These are phyloP conservation scores for honey bee (Apis mellifera) DNA, from an alignment of 1,140 invertebrate species.

Conservation along the genomic window DNA sequence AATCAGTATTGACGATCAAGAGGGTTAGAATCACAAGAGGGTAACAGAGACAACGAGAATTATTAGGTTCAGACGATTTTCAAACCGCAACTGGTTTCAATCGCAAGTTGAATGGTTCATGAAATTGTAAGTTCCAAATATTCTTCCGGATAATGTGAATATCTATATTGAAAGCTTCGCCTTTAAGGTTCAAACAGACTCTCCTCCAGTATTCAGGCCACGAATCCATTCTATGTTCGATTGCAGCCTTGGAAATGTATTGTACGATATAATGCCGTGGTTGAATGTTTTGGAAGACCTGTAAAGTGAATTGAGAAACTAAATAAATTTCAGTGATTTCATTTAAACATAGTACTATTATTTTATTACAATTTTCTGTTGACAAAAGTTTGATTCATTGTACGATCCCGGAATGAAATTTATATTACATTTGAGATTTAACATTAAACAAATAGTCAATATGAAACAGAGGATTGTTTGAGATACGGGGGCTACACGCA, in stretches of 20 bases:
- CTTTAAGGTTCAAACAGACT: neutral
- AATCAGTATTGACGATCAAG: slow-evolving; percentile 8
- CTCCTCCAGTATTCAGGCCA: neutral
- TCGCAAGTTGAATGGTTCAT: neutral
- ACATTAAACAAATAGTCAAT: too few species aligned
- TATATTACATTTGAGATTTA: too few species aligned
- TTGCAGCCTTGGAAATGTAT: neutral
- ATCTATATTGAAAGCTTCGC: neutral
- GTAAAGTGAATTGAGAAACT: neutral
- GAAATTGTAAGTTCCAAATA: neutral
- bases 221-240: neutral
- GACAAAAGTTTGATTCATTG: too few species aligned
- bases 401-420: too few species aligned
- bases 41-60: neutral
- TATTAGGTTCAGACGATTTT: neutral
- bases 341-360: neutral
- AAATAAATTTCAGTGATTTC: neutral
- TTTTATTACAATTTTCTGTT: neutral
- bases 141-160: neutral
- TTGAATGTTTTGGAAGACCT: neutral
- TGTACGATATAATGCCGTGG: too few species aligned
- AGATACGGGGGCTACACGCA: too few species aligned
- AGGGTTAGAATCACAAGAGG: too few species aligned
- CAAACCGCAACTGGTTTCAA: neutral
- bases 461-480: too few species aligned